Percentiles rank a stretch among this genome's conserved stretches.
These are phyloP conservation scores for Megaceryle maxima DNA, from an alignment of 2,113 vertebrate species.

Conservation along the genomic window DNA sequence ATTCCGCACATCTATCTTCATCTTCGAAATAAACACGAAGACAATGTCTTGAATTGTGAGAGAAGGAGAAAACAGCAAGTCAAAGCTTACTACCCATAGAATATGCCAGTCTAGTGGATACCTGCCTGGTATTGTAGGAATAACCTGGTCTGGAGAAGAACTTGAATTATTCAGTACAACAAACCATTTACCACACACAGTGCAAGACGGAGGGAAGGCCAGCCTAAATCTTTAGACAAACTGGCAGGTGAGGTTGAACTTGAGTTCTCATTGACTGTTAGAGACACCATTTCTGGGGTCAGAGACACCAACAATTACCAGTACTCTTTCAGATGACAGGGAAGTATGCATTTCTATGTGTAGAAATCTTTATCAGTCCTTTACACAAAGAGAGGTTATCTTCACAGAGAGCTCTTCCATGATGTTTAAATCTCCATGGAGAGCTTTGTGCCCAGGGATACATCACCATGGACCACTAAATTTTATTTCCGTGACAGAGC, in stretches of 20 bases:
- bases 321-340: neutral
- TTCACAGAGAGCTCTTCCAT: neutral
- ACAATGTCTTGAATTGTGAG: neutral
- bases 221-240: neutral
- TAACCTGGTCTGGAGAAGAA: neutral
- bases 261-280: neutral
- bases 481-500: neutral
- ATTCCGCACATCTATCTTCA: neutral
- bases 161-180: neutral
- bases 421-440: neutral
- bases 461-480: fast-evolving
- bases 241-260: neutral
- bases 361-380: neutral
- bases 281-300: neutral
- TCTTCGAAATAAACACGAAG: neutral
- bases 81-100: neutral
- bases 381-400: neutral
- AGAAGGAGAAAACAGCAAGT: neutral
- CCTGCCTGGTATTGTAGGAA: neutral
- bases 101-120: neutral
- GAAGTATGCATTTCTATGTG: neutral
- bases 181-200: neutral
- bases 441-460: neutral
- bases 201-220: neutral
- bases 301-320: neutral